Evolutionary conservation across 2,113 vertebrate genomes (phyloP), one percentile per base, ranked within the genome.

Genomic region (Bolborhynchus lineola): DNA sequence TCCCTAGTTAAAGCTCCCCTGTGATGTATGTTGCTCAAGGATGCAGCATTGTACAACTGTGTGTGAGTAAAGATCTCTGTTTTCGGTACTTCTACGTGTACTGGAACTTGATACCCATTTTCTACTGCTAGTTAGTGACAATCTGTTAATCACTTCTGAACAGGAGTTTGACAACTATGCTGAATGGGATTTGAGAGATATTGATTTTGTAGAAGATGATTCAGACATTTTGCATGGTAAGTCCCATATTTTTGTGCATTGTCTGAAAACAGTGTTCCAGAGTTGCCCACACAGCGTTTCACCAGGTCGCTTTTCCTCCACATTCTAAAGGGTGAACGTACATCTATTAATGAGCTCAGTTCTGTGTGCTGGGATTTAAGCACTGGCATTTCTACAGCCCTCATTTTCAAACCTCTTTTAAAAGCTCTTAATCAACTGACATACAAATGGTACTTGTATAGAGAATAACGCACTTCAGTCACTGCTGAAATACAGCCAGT

Each of bases 111-210:
- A 46, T 64, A 47, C 21, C 16, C 7, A 3, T n/a, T 31, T 72
- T 80, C 63, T 5, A 50, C 55, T 67, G 76, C 82, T 89, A 11
- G 9, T 68, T 67, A 59, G 39, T 90, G 84, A 93, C 81, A 50
- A 21, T 60, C 82, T 89, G 2, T 86, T 88, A 50, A 84, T 96
- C 87, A 50, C 67, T 47, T 77, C 84, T 82, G 77, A 90, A 96
- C 95, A 99, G 99, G 99, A 99, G 95, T 99, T 99, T 97, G 99
- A 99, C 98, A 99, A 99, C 98, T 99, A 99, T 25, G 99, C 99
- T 39, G 99, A 99, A 96, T 99, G 99, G 99, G 99, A 99, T 98
- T 98, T 99, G 97, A 99, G 99, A 97, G 99, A 99, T 95, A 99
- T 99, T 46, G 99, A 99, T 97, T 99, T 99, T 98, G 99, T 99